Evolutionary conservation across 2,888 invertebrate genomes (phyloP), one percentile per base, ranked within the genome.

Genomic region (Pachydiplax longipennis): DNA sequence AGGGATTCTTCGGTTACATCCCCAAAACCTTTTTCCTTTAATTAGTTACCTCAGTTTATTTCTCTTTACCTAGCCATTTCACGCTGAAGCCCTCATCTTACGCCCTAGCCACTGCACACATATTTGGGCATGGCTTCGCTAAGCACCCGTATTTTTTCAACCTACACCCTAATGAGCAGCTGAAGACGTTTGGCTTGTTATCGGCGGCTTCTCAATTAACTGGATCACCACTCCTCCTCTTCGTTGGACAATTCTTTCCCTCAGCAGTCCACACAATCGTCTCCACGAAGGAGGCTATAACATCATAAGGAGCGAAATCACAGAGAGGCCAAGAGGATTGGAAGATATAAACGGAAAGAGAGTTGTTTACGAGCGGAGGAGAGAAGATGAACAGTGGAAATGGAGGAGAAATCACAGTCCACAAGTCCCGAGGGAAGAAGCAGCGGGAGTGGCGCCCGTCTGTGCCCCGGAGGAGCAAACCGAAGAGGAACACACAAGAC

Each of bases 21-120:
- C 61, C 87, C 87, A 87, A 87, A 87, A 87, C 87, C 87, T 87
- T 87, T 87, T 87, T 37, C 87, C 87, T 61, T 35, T 87, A 37
- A 37, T 87, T 61, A 61, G 61, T 87, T 87, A 87, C 58, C 61
- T 87, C 87, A 73, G 73, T 31, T 73, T 73, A 87, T 35, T 35
- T 87, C 37, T 35, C 65, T 87, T 61, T 87, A 40, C 37, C 87
- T 87, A 87, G 37, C 87, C 87, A 61, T 37, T 4, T 61, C 61
- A 87, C 87, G n/a, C 2, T 37, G 40, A 87, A 35, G 61, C 58
- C 6, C 61, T 4, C 87, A 87, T 87, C 53, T 53, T 40, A 53
- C 31, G n/a, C 37, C 12, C 31, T 73, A 73, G 31, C 73, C 31
- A 73, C 15, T 31, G 31, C 31, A 73, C 73, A 25, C 5, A 73